Percentiles rank a stretch among this genome's conserved stretches.
phyloP scores from a whole-genome alignment of 2,797 vertebrate genomes.

The Eupleurogrammus muticus region DNA sequence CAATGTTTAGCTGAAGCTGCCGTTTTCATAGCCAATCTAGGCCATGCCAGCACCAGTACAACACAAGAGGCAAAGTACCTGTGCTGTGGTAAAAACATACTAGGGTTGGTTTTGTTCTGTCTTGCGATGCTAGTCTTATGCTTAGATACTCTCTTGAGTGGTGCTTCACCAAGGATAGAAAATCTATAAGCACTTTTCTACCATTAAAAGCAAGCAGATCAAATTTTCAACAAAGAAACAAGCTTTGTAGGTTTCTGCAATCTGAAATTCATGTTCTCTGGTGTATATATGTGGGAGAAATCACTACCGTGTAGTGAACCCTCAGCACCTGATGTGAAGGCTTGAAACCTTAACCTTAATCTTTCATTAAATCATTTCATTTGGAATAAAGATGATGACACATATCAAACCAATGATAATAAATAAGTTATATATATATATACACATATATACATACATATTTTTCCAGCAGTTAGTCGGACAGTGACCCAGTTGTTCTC shows the following conservation, averaged over 20 bases:
- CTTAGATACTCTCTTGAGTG: neutral
- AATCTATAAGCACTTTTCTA: neutral
- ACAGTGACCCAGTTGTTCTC: no score
- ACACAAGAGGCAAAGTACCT: neutral
- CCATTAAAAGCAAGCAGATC: neutral
- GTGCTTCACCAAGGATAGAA: neutral
- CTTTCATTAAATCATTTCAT: no score
- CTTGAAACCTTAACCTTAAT: neutral
- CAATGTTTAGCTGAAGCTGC: neutral
- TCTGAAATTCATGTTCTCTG: neutral
- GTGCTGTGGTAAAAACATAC: neutral
- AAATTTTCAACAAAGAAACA: conserved; percentile 6
- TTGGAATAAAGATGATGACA: no score
- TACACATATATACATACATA: no score
- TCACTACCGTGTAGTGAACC: neutral
- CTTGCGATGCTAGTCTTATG: neutral
- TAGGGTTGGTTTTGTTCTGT: neutral
- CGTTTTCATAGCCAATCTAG: conserved; percentile 9
- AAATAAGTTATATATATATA: no score
- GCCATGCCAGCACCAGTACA: neutral
- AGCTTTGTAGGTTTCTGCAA: neutral
- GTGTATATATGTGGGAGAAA: neutral
- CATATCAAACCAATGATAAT: no score
- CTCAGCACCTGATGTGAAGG: neutral
- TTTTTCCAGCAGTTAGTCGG: no score